Conservation (phyloP, 2,113 vertebrate genomes). For the Catharus fuscescens region DNA sequence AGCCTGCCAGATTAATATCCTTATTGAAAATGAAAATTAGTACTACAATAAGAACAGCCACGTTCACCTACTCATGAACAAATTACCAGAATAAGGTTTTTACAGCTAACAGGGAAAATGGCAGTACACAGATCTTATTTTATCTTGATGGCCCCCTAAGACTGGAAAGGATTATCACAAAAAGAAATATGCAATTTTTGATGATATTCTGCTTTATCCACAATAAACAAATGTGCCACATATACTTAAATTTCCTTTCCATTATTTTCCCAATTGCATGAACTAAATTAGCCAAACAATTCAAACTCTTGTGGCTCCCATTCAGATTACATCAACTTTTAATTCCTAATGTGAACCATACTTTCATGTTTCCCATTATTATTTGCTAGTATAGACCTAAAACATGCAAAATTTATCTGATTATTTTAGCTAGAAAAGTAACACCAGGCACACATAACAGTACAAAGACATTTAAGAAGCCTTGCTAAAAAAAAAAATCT, state of each 20-base stretch:
- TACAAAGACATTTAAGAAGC: neutral
- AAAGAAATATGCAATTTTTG: neutral
- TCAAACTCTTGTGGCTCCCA: neutral
- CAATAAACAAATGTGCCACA: neutral
- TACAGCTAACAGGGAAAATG: neutral
- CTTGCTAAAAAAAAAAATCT: neutral
- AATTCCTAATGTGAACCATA: neutral
- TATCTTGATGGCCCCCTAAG: neutral
- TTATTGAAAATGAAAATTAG: conserved; percentile 15
- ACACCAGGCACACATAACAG: neutral
- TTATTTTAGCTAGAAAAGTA: conserved; percentile 5
- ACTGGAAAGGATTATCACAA: neutral
- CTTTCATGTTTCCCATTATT: neutral
- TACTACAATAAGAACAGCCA: neutral
- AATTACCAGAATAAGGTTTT: neutral
- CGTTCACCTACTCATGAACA: neutral
- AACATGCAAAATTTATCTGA: neutral
- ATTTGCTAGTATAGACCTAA: neutral
- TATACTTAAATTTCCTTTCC: neutral
- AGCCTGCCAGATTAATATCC: neutral
- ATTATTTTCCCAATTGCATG: neutral
- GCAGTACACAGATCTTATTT: neutral
- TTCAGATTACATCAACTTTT: conserved; percentile 2
- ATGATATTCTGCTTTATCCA: neutral
- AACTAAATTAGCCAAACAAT: neutral